Conservation (phyloP, 2,888 invertebrate species). For the Calameuta filiformis region DNA sequence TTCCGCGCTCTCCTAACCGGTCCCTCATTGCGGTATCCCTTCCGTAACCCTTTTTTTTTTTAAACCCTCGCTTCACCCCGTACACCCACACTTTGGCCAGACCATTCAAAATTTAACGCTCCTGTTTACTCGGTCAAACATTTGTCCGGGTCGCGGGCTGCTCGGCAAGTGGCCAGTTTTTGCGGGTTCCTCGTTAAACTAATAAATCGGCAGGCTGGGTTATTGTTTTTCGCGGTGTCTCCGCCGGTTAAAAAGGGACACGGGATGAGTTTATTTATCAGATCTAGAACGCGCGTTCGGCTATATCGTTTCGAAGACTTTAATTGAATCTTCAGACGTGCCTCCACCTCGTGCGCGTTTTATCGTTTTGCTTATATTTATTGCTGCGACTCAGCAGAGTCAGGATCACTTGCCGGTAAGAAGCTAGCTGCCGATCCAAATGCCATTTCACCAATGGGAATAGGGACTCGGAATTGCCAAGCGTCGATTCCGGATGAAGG, state of each 20-base stretch:
- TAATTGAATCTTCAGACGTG: neutral
- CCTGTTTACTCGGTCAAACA: slow-evolving; percentile 47
- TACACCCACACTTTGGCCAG: slow-evolving; percentile 23
- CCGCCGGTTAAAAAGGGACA: neutral
- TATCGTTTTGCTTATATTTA: neutral
- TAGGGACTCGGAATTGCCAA: neutral
- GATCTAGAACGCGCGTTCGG: neutral
- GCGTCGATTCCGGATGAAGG: neutral
- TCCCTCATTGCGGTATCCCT: slow-evolving; percentile 1
- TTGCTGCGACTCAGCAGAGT: neutral
- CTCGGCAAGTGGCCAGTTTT: slow-evolving; percentile 37
- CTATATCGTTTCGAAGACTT: neutral
- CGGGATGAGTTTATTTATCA: neutral
- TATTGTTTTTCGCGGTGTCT: slow-evolving; percentile 34
- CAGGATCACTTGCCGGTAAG: neutral
- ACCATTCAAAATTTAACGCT: slow-evolving; percentile 44
- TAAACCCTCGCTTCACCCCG: neutral
- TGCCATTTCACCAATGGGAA: neutral
- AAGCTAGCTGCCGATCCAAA: neutral
- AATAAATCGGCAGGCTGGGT: slow-evolving; percentile 40
- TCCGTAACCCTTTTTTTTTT: slow-evolving; percentile 16
- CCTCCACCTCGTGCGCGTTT: neutral
- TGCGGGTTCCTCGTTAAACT: slow-evolving; percentile 40
- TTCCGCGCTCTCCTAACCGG: neutral
- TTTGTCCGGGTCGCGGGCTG: slow-evolving; percentile 36